Percentiles rank a stretch among this genome's conserved stretches.
These are phyloP conservation scores for Cuculus canorus DNA, from an alignment of 2,797 vertebrate genomes.

Conservation along the genomic window DNA sequence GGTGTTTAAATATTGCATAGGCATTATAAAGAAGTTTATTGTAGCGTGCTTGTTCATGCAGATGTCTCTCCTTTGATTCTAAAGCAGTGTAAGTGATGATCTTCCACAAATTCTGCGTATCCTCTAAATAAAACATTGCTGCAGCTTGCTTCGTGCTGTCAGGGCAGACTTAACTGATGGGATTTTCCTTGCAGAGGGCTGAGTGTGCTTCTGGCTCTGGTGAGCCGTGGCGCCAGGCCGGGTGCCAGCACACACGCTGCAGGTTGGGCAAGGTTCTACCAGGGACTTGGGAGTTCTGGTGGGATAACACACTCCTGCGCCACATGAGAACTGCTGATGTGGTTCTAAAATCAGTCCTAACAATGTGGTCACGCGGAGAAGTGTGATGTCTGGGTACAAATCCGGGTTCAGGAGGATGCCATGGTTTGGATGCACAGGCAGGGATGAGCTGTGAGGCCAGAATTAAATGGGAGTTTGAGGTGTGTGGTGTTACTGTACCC, in stretches of 20 bases:
- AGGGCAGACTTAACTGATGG: not conserved
- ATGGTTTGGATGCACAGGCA: not conserved
- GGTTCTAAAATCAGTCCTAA: not conserved
- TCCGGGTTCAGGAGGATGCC: not conserved
- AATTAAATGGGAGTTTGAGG: not conserved
- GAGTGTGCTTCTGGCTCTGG: not conserved
- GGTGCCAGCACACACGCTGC: not conserved
- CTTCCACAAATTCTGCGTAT: not conserved
- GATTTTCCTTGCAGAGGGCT: not conserved
- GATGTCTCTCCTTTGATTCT: not conserved
- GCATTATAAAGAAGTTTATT: not conserved
- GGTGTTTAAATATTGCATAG: not conserved
- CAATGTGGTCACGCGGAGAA: accelerated
- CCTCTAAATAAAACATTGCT: not conserved
- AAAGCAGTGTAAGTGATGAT: not conserved
- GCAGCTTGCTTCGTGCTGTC: not conserved
- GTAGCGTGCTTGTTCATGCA: not conserved
- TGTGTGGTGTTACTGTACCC: accelerated
- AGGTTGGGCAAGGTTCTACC: not conserved
- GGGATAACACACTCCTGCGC: not conserved
- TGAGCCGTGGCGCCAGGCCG: not conserved
- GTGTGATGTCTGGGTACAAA: accelerated
- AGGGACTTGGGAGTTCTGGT: not conserved
- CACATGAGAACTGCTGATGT: not conserved
- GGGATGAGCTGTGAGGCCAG: not conserved